Percentiles rank a stretch among this genome's conserved stretches.
Evolutionary conservation across 2,113 vertebrate genomes (phyloP).

Genomic region (Callospermophilus lateralis): DNA sequence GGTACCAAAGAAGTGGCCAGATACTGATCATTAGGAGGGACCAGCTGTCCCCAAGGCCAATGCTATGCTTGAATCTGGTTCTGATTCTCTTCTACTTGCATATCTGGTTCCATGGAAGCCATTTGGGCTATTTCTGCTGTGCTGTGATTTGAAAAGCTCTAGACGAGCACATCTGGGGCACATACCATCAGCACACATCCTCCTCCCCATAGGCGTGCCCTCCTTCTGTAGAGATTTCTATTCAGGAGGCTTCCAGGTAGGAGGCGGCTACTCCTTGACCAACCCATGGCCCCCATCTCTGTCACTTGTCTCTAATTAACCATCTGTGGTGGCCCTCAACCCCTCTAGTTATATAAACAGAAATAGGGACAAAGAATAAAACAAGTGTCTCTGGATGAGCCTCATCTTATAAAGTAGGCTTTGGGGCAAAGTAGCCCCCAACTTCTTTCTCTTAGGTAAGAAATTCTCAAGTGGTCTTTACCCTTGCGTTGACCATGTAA

Average conservation of each 20-base stretch:
- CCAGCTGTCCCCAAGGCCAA: not conserved
- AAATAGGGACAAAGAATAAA: not conserved
- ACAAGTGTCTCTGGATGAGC: not conserved
- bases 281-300: not conserved
- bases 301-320: not conserved
- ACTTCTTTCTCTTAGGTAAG: not conserved
- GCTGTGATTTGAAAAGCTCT: not conserved
- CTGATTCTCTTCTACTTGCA: not conserved
- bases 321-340: not conserved
- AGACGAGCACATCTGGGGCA: not conserved
- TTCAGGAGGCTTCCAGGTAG: not conserved
- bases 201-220: not conserved
- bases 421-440: not conserved
- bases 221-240: not conserved
- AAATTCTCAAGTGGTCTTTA: not conserved
- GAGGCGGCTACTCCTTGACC: not conserved
- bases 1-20: not conserved
- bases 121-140: not conserved
- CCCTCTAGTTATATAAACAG: not conserved
- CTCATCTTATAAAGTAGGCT: not conserved
- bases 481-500: not conserved
- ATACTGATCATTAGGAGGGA: not conserved
- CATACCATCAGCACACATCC: too few species aligned
- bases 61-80: too few species aligned
- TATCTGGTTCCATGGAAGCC: not conserved